Conservation (phyloP, 2,797 vertebrate genomes). For the Platyrinchus mystaceus region DNA sequence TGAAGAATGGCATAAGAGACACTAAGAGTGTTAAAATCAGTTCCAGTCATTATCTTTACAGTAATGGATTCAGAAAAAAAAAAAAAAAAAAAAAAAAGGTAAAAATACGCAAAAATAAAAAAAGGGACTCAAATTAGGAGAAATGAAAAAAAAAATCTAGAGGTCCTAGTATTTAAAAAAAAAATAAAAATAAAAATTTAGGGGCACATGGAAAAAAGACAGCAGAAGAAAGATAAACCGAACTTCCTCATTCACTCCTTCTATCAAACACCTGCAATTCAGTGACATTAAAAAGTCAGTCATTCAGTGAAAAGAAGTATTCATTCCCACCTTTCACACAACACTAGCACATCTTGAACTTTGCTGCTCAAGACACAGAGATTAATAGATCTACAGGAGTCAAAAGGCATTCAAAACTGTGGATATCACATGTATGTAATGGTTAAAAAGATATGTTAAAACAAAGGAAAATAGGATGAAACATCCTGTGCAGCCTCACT, state of each 20-base stretch:
- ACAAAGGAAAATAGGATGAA: background rate
- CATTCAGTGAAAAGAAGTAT: background rate
- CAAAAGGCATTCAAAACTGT: background rate
- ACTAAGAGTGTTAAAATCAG: background rate
- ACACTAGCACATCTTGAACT: background rate
- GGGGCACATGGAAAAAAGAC: background rate
- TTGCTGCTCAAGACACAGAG: background rate
- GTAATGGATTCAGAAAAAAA: background rate
- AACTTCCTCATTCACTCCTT: background rate
- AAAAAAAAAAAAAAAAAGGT: background rate
- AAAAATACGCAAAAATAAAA: background rate
- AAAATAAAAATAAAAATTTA: background rate
- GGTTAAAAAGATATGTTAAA: background rate
- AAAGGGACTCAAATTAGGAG: background rate
- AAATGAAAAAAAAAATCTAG: background rate
- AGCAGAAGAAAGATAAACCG: background rate
- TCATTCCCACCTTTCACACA: background rate
- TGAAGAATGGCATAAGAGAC: background rate
- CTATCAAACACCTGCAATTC: background rate
- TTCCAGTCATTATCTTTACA: background rate
- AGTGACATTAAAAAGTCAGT: background rate
- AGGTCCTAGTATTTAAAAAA: background rate
- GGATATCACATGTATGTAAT: background rate
- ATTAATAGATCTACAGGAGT: background rate
- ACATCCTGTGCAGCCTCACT: background rate